A percentile compares a stretch with the other conserved stretches of the same genome.
Evolutionary conservation across 2,113 vertebrate species (phyloP).

Genomic region (Eptesicus fuscus): DNA sequence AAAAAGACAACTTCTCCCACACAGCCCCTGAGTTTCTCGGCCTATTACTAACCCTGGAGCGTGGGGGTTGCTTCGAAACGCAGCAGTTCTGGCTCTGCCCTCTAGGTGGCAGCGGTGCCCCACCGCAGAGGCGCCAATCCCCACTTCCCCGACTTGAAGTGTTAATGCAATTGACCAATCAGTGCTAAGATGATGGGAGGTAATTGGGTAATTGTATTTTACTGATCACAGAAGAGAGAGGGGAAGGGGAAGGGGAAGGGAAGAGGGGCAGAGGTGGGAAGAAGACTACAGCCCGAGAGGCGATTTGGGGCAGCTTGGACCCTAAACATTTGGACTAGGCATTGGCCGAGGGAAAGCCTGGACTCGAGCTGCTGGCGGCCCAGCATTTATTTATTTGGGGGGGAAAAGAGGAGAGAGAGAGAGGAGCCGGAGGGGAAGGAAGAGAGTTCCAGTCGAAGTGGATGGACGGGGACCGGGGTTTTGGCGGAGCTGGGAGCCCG

Average conservation of each 20-base stretch:
- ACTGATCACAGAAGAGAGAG: conserved; percentile 83
- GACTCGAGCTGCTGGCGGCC: conserved; percentile 42
- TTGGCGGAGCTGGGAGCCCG: conserved; percentile 25
- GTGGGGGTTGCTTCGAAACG: not conserved
- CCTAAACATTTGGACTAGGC: conserved; percentile 30
- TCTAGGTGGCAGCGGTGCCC: conserved; percentile 94
- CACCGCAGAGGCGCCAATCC: conserved; percentile 60
- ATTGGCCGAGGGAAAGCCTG: not conserved
- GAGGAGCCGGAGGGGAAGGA: not conserved
- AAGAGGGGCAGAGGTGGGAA: conserved; percentile 16
- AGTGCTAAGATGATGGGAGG: conserved; percentile 87
- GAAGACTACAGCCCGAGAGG: conserved; percentile 20
- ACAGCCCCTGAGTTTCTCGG: conserved; percentile 5
- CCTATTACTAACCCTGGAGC: not conserved
- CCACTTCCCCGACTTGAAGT: conserved; percentile 80
- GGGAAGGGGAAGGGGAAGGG: conserved; percentile 22
- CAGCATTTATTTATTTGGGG: not conserved
- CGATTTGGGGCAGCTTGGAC: not conserved
- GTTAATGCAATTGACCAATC: conserved; percentile 90
- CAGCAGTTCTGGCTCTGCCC: conserved; percentile 57
- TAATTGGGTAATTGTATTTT: conserved; percentile 91
- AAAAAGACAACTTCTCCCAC: conserved; percentile 30
- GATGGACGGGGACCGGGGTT: conserved; percentile 54
- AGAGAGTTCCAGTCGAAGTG: conserved; percentile 58
- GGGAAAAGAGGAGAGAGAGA: not conserved